Percentiles rank a stretch among this genome's conserved stretches.
These are phyloP conservation scores for Xylota sylvarum DNA, from an alignment of 2,888 invertebrate species.

Conservation along the genomic window DNA sequence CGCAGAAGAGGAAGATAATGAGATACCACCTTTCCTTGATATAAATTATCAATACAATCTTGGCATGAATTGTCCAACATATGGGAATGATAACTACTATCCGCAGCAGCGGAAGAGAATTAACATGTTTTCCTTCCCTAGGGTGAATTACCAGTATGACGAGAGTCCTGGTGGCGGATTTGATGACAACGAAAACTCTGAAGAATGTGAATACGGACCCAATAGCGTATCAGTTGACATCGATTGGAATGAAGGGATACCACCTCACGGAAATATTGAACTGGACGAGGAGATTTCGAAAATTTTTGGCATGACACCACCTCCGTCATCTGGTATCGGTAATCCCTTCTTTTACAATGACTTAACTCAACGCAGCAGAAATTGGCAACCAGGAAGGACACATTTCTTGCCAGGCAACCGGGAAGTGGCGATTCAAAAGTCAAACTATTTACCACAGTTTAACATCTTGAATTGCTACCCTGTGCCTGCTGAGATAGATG, in stretches of 20 bases:
- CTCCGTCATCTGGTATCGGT: background rate
- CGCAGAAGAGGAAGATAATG: background rate
- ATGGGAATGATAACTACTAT: too few species aligned
- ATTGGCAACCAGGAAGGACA: background rate
- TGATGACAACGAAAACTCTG: too few species aligned
- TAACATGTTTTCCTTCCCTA: too few species aligned
- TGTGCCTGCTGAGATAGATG: background rate
- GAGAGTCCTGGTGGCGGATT: too few species aligned
- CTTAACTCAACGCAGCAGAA: background rate
- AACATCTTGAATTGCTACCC: constrained; percentile 9
- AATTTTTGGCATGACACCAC: constrained; percentile 5
- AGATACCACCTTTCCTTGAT: background rate
- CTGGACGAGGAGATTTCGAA: constrained; percentile 32
- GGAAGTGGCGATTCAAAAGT: background rate
- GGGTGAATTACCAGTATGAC: too few species aligned
- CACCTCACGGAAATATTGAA: background rate
- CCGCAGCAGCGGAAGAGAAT: too few species aligned
- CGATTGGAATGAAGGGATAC: constrained; percentile 5
- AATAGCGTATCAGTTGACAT: background rate
- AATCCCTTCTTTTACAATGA: background rate
- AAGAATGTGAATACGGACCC: background rate
- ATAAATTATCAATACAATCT: background rate
- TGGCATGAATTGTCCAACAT: too few species aligned
- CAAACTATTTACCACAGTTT: background rate
- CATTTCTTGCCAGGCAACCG: background rate